Evolutionary conservation across 1,140 invertebrate genomes (phyloP).

Genomic region (Bicyclus anynana): DNA sequence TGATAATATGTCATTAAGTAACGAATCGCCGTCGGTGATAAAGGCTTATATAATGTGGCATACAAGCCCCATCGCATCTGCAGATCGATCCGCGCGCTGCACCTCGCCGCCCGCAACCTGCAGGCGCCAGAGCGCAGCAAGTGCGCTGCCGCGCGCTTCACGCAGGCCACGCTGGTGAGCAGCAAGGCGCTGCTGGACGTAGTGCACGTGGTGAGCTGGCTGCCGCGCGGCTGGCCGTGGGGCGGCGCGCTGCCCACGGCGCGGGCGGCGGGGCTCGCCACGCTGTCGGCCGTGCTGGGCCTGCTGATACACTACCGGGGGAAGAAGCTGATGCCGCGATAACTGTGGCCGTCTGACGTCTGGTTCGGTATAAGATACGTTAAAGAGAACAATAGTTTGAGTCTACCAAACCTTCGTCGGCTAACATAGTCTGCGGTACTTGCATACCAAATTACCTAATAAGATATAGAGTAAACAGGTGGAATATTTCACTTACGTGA

Average conservation of each 20-base stretch:
- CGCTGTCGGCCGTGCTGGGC: slow-evolving; percentile 41
- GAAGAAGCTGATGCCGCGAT: slow-evolving; percentile 40
- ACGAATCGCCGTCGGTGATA: too few species aligned
- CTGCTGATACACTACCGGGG: slow-evolving; percentile 53
- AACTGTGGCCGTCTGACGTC: background rate
- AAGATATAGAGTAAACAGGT: too few species aligned
- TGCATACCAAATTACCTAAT: too few species aligned
- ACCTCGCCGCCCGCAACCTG: slow-evolving; percentile 34
- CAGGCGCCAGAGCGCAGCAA: slow-evolving; percentile 37
- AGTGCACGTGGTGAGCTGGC: slow-evolving; percentile 55
- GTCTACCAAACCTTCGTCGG: background rate
- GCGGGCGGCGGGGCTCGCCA: slow-evolving; percentile 41
- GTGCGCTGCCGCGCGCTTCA: slow-evolving; percentile 51
- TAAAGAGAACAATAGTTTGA: background rate
- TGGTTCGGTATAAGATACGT: background rate
- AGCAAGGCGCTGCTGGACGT: slow-evolving; percentile 54
- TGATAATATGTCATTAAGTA: too few species aligned
- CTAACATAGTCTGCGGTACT: too few species aligned
- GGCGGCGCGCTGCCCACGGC: slow-evolving; percentile 36
- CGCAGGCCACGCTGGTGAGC: slow-evolving; percentile 43
- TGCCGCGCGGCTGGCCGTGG: slow-evolving; percentile 60
- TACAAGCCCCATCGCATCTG: too few species aligned
- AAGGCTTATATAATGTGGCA: too few species aligned
- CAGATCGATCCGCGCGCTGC: slow-evolving; percentile 53
- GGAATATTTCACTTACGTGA: too few species aligned